Percentiles rank a stretch among this genome's conserved stretches.
These are phyloP conservation scores for Marronus borbonicus DNA, from an alignment of 2,888 invertebrate genomes.

Conservation along the genomic window DNA sequence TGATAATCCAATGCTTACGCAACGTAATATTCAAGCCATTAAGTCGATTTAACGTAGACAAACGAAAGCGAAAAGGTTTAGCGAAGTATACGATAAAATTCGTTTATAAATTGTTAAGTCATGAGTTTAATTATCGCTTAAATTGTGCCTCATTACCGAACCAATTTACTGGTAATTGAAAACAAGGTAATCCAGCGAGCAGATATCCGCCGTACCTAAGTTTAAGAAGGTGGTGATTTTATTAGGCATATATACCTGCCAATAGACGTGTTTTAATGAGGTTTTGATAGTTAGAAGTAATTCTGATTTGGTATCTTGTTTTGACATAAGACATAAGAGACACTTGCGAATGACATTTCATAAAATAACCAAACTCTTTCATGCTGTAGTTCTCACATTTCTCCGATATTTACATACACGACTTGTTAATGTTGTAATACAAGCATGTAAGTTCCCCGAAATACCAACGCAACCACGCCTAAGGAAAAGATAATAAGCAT, in stretches of 20 bases:
- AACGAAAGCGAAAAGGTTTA: not conserved
- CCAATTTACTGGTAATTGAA: slow-evolving; percentile 7
- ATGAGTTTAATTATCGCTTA: not conserved
- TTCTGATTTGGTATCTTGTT: not conserved
- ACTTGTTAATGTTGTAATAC: too few relatives aligned
- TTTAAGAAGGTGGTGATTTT: not conserved
- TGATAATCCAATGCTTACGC: slow-evolving; percentile 12
- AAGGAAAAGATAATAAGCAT: too few relatives aligned
- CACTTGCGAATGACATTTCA: too few relatives aligned
- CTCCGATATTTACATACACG: too few relatives aligned
- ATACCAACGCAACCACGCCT: too few relatives aligned
- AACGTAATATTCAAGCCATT: not conserved
- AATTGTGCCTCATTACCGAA: not conserved
- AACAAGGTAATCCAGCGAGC: not conserved
- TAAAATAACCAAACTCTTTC: too few relatives aligned
- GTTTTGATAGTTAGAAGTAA: too few relatives aligned
- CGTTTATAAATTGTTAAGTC: not conserved
- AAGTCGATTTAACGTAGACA: not conserved
- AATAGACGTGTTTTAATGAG: not conserved
- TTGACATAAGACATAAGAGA: too few relatives aligned
- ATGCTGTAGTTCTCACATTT: too few relatives aligned
- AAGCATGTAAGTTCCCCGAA: too few relatives aligned
- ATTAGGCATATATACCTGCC: not conserved
- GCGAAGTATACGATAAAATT: not conserved
- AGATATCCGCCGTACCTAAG: not conserved